Evolutionary conservation across 2,888 invertebrate genomes (phyloP).

Genomic region (Chouioia cunea): DNA sequence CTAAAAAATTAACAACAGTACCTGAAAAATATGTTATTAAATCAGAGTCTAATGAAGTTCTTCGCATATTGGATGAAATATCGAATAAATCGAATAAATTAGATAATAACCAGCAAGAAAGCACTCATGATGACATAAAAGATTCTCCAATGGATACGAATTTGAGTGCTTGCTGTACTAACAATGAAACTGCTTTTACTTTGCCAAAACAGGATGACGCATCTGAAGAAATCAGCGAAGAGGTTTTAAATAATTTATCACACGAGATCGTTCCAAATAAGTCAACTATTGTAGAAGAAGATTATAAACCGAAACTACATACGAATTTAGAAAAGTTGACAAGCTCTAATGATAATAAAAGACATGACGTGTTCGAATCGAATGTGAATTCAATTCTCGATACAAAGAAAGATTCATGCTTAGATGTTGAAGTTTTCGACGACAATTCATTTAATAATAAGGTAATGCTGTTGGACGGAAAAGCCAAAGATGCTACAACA

Average conservation of each 20-base stretch:
- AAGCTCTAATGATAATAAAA: too few relatives aligned
- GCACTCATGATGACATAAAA: too few relatives aligned
- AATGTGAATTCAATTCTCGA: conserved; percentile 46
- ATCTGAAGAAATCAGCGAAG: too few relatives aligned
- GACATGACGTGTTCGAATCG: too few relatives aligned
- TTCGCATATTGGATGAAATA: conserved; percentile 61
- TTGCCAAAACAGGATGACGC: too few relatives aligned
- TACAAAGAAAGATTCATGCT: conserved; percentile 59
- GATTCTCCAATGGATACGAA: background rate
- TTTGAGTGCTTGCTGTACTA: background rate
- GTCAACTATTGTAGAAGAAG: too few relatives aligned
- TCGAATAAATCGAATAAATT: conserved; percentile 52
- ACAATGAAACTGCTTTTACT: conserved; percentile 11
- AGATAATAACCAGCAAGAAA: too few relatives aligned
- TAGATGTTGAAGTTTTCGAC: conserved; percentile 59
- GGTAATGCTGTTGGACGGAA: conserved; percentile 18
- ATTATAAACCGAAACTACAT: too few relatives aligned
- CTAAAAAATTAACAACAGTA: conserved; percentile 52
- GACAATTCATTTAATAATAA: conserved; percentile 57
- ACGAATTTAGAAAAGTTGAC: too few relatives aligned
- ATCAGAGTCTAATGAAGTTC: conserved; percentile 60
- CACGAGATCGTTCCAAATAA: too few relatives aligned
- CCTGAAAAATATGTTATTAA: conserved; percentile 58
- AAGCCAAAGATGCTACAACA: conserved; percentile 51
- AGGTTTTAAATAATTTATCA: too few relatives aligned